Base-by-base conservation (phyloP, 2,113 vertebrate species). In the Heloderma charlesbogerti region DNA sequence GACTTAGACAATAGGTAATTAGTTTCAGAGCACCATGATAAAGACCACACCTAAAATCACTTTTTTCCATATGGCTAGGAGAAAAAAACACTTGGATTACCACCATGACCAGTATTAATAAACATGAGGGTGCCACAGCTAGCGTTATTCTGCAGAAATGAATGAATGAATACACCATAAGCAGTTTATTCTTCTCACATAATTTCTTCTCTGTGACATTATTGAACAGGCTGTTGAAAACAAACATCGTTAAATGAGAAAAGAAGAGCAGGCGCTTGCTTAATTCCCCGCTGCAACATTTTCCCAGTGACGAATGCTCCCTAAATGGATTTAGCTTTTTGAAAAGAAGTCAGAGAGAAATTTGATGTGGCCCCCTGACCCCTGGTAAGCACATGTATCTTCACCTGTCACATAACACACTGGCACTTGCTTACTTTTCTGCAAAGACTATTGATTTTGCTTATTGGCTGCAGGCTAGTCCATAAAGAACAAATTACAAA, bases 401-500 rank as follows among this genome's bases (percentile, higher is more conserved):
- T 98, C 97, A 97, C 97, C 96, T 98, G 98, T 98, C 98, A 98
- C 97, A 97, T 95, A 97, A 97, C 97, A 97, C 96, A 96, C 97
- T 97, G 96, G 97, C 96, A 96, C 97, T 97, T 97, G 97, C 98
- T 98, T 98, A 97, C 97, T 97, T 97, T 98, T 97, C 97, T 98
- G 97, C 97, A 97, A 97, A 97, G 97, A 96, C 97, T 98, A 98
- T 98, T 98, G 98, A 98, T 98, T 98, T 98, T 98, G 97, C 97
- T 98, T 98, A 98, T 98, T 98, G 98, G 98, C 97, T 98, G 97
- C 97, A 97, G 98, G 97, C 97, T 91, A 98, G 97, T 98, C 98
- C 98, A 98, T 98, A 98, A 98, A 98, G 97, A 98, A 98, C 98
- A 98, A 98, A 98, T 98, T 98, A 98, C 98, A 97, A 98, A 98